These are phyloP conservation scores for Melanargia galathea DNA, from an alignment of 2,888 invertebrate genomes.

Conservation along the genomic window DNA sequence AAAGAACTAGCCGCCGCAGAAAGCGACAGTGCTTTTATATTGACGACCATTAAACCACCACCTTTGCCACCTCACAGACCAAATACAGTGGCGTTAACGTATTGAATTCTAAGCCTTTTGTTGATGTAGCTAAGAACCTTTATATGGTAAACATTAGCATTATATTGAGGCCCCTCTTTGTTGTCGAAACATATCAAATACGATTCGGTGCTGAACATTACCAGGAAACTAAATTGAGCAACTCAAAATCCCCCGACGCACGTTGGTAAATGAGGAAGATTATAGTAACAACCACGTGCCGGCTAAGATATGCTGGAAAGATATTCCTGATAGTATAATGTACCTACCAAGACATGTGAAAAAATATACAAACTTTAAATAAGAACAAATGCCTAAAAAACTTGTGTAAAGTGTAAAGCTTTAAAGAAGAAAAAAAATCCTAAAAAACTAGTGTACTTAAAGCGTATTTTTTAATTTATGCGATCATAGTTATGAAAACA, in stretches of 20 bases:
- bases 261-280: constrained; percentile 52
- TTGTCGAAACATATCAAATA: constrained; percentile 42
- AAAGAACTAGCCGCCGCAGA: constrained; percentile 74
- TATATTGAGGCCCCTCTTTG: constrained; percentile 27
- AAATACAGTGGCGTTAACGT: constrained; percentile 45
- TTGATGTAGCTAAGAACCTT: constrained; percentile 37
- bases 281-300: not conserved
- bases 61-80: constrained; percentile 62
- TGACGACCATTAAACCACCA: constrained; percentile 73
- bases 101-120: constrained; percentile 59
- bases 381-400: no score
- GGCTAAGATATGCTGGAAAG: not conserved
- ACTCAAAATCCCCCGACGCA: constrained; percentile 49
- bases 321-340: not conserved
- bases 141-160: constrained; percentile 26
- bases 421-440: no score
- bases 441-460: no score
- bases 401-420: no score
- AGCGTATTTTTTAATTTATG: no score
- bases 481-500: no score
- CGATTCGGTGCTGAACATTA: constrained; percentile 54
- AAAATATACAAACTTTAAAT: no score
- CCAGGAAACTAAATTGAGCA: constrained; percentile 63
- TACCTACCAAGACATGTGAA: no score
- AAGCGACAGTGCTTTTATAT: constrained; percentile 79